These are phyloP conservation scores for Mus spretus DNA, from an alignment of 2,797 vertebrate genomes.

Conservation along the genomic window DNA sequence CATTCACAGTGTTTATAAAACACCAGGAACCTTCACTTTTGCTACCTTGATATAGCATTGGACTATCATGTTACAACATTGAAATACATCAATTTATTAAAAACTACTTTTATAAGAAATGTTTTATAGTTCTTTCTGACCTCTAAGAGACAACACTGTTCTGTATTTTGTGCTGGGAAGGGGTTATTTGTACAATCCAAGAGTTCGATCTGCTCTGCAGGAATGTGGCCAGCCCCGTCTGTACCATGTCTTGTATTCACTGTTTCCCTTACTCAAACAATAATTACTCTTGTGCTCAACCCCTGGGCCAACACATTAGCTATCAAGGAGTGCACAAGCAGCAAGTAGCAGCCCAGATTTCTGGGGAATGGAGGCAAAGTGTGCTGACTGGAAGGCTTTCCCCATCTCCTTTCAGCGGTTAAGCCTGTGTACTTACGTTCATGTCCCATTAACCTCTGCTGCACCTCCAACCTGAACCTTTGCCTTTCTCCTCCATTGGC, in stretches of 20 bases:
- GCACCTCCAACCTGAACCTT: background rate
- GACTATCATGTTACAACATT: constrained; percentile 88
- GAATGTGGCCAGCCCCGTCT: background rate
- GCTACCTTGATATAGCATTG: constrained; percentile 90
- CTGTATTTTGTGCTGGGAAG: background rate
- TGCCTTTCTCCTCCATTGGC: background rate
- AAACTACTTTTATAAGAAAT: constrained; percentile 89
- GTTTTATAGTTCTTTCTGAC: constrained; percentile 72
- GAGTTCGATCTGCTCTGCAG: background rate
- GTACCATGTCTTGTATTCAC: accelerated
- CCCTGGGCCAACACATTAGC: background rate
- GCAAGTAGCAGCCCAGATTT: background rate
- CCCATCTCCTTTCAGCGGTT: accelerated
- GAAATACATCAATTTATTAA: constrained; percentile 92
- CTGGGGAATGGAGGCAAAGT: too few relatives aligned
- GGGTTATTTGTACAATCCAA: background rate
- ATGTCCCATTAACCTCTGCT: background rate
- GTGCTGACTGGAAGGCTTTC: background rate
- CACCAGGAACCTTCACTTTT: constrained; percentile 90
- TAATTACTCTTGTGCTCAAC: background rate
- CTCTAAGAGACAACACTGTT: background rate
- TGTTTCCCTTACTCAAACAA: accelerated
- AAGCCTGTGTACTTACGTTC: accelerated
- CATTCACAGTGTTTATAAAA: constrained; percentile 90
- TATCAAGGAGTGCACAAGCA: background rate